A percentile compares a stretch with the other conserved stretches of the same genome.
These are phyloP conservation scores for Actinia equina DNA, from an alignment of 64 coral and sea anemone genomes.

Conservation along the genomic window DNA sequence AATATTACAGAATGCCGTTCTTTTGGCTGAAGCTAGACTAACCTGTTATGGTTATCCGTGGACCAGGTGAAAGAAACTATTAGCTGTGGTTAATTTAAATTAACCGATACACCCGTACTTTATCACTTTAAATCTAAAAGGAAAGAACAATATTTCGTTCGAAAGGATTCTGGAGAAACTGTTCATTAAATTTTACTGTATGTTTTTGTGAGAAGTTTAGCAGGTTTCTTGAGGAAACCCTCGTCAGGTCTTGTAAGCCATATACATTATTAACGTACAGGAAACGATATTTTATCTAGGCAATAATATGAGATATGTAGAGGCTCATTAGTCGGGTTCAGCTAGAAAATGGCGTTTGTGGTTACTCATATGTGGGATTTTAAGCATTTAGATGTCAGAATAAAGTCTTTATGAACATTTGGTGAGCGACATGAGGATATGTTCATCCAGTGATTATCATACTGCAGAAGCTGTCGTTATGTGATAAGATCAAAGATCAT, in stretches of 20 bases:
- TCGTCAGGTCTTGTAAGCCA: not conserved
- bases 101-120: not conserved
- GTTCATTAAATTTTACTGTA: not conserved
- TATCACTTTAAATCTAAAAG: not conserved
- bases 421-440: not conserved
- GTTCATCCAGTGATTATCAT: not conserved
- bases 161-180: not conserved
- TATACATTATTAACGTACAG: conserved; percentile 1
- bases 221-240: not conserved
- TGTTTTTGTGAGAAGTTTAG: not conserved
- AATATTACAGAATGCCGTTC: not conserved
- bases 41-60: not conserved
- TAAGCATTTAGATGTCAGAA: not conserved
- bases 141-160: not conserved
- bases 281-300: not conserved
- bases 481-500: conserved; percentile 7
- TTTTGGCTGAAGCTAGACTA: not conserved
- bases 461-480: not conserved
- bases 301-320: not conserved
- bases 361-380: not conserved
- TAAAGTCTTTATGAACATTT: not conserved
- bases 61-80: not conserved
- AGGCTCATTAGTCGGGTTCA: not conserved
- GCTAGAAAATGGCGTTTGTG: not conserved
- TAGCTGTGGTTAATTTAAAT: not conserved